Evolutionary conservation across 2,888 invertebrate genomes (phyloP), one percentile per base, ranked within the genome.

Genomic region (Drosophila suboccidentalis): DNA sequence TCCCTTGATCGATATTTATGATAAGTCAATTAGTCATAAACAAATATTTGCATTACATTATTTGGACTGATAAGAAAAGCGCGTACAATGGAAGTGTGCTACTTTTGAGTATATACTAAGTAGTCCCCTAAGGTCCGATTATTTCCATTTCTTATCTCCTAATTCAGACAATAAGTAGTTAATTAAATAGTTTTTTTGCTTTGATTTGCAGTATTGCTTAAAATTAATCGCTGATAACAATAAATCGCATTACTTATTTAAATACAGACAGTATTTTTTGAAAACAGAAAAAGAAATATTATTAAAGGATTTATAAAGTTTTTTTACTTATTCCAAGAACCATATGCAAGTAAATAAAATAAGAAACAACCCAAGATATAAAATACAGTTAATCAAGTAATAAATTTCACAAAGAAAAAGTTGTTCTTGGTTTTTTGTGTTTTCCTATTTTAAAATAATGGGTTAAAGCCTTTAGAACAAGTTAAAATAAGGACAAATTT

Each of bases 111-210:
- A 22, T 39, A 49, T 39, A 54, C 19, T 32, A 15, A 22, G 9
- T 38, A 15, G 3, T 26, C 15, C n/a, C 38, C 26, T 17, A 4
- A 19, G 29, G 32, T 50, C 4, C 9, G 9, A 17, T 0, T 51
- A 6, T n/a, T 34, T 29, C 11, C 78, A 26, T 6, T 26, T 29
- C 11, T 81, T 65, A 68, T 68, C 59, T 50, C n/a, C 15, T 10
- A 9, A 34, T 5, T 10, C 6, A 13, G 69, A 83, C 87, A 87
- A 87, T 77, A 41, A 53, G 43, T 47, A 9, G 34, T 60, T 10
- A 34, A 55, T 19, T 10, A 32, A 44, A 19, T 41, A 46, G 47
- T 34, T 55, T 60, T 17, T 38, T 47, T 49, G 43, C 68, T 65
- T 51, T 60, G 60, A 74, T 54, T 66, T 19, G 19, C 22, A 57